Evolutionary conservation across 2,113 vertebrate species (phyloP).

Genomic region (Oreamnos americanus): DNA sequence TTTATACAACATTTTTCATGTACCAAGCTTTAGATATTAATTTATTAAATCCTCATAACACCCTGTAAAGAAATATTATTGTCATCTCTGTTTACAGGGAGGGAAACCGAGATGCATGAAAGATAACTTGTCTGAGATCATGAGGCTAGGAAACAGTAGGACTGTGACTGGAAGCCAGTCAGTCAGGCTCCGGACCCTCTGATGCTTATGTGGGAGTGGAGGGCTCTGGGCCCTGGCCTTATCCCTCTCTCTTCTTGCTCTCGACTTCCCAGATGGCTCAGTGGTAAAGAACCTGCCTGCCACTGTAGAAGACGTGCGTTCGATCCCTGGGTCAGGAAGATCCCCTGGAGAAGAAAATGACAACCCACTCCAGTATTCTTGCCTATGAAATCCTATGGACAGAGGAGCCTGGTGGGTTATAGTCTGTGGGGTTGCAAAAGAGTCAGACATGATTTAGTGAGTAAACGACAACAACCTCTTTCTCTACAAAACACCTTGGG

Average conservation of each 20-base stretch:
- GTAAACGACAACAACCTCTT: accelerated
- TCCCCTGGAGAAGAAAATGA: not conserved
- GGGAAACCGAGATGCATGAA: not conserved
- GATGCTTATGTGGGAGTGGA: not conserved
- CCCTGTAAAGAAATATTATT: not conserved
- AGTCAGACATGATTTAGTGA: not conserved
- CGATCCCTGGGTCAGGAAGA: not conserved
- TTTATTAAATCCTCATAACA: not conserved
- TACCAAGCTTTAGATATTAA: not conserved
- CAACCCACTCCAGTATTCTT: not conserved
- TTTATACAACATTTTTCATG: not conserved
- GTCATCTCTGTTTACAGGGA: not conserved
- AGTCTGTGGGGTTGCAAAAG: not conserved
- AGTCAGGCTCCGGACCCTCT: not conserved
- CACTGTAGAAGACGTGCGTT: not conserved
- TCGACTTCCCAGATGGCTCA: not conserved
- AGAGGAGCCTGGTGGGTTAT: not conserved
- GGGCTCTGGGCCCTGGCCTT: not conserved
- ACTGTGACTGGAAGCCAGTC: not conserved
- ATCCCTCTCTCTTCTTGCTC: not conserved
- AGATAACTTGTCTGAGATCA: not conserved
- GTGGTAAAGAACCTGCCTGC: not conserved
- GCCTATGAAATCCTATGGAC: not conserved
- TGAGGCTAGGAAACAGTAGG: not conserved
- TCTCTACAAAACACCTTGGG: not conserved